Evolutionary conservation across 2,113 vertebrate species (phyloP).

Genomic region (Anoura caudifer): DNA sequence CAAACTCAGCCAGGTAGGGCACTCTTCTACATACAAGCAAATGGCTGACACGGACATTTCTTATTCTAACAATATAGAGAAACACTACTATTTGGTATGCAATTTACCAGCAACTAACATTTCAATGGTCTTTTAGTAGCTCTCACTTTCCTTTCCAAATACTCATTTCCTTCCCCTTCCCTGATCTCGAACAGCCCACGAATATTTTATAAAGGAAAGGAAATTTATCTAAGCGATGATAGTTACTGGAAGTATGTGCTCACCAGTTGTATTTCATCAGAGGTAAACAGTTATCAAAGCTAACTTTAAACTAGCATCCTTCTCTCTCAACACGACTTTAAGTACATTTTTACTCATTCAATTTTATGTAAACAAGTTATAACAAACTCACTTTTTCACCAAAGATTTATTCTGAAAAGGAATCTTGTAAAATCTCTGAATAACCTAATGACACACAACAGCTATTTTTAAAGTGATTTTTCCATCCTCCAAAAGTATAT

Average conservation of each 20-base stretch:
- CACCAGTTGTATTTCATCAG: background rate
- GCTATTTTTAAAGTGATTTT: background rate
- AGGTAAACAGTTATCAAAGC: background rate
- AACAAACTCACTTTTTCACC: background rate
- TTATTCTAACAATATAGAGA: background rate
- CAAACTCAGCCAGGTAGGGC: background rate
- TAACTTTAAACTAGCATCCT: background rate
- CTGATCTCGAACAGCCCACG: background rate
- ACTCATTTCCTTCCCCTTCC: background rate
- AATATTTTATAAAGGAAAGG: background rate
- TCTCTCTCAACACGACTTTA: background rate
- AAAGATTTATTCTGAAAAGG: background rate
- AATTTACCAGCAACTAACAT: background rate
- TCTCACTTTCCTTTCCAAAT: background rate
- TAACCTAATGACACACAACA: background rate
- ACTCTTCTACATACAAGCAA: background rate
- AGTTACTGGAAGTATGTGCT: background rate
- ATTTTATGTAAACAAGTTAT: background rate
- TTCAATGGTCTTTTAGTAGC: background rate
- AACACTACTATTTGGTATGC: background rate
- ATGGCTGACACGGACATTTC: background rate
- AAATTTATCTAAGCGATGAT: background rate
- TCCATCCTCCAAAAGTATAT: background rate
- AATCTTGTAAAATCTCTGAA: background rate
- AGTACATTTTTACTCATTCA: background rate